Conservation (phyloP, 2,797 vertebrate species). For the Eremophila alpestris region DNA sequence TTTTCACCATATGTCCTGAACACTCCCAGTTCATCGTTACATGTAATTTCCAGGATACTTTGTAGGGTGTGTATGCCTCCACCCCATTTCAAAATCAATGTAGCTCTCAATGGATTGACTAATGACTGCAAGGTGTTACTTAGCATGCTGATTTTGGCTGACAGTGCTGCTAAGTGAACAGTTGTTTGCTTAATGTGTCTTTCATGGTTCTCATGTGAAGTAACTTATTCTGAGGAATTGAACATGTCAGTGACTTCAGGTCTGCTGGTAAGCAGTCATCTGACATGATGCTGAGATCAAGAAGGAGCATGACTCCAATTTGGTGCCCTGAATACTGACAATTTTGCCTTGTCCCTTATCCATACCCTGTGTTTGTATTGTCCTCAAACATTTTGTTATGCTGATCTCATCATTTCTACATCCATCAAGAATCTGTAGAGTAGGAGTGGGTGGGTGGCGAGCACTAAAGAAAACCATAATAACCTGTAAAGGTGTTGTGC, state of each 20-base stretch:
- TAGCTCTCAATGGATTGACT: conserved; percentile 61
- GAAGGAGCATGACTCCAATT: not conserved
- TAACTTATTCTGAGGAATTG: conserved; percentile 1
- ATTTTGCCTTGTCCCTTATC: not conserved
- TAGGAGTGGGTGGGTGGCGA: not conserved
- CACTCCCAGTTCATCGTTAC: conserved; percentile 49
- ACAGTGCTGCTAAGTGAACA: conserved; percentile 3
- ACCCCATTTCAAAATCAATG: conserved; percentile 66
- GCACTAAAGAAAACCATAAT: not conserved
- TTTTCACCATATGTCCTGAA: conserved; percentile 42
- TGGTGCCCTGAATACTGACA: not conserved
- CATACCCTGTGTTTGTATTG: not conserved
- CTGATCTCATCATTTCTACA: not conserved
- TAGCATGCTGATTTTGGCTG: conserved; percentile 48
- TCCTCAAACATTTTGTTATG: not conserved
- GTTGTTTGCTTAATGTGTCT: conserved; percentile 31
- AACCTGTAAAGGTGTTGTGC: not conserved
- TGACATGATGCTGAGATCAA: not conserved
- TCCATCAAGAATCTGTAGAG: not conserved
- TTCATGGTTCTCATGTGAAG: conserved; percentile 25
- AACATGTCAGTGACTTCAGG: not conserved
- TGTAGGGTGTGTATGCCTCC: conserved; percentile 56
- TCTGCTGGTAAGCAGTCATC: not conserved
- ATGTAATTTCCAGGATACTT: conserved; percentile 67
- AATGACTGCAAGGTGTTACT: conserved; percentile 59